Conservation (phyloP, 37 sponge, comb jelly and placozoan species). For the Halichondria panicea region DNA sequence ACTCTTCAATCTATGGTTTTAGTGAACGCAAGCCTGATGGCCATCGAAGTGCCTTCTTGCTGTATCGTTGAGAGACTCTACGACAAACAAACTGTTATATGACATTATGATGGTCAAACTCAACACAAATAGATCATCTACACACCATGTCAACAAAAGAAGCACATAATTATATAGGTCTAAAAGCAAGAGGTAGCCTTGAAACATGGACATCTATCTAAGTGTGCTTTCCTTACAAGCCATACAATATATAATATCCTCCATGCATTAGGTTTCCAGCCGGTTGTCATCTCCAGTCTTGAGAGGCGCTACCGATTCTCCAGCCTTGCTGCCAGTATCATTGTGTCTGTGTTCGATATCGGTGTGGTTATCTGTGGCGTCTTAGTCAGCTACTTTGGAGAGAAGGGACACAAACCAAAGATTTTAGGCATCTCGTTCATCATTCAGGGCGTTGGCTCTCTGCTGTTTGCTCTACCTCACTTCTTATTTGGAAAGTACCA, state of each 20-base stretch:
- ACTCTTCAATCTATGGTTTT: too few species aligned
- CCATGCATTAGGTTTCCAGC: slow-evolving; percentile 46
- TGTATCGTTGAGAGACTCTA: too few species aligned
- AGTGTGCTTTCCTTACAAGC: not conserved
- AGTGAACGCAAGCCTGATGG: too few species aligned
- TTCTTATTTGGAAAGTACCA: slow-evolving; percentile 49
- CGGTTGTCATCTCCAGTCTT: slow-evolving; percentile 67
- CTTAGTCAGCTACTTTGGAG: slow-evolving; percentile 82
- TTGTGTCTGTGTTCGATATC: slow-evolving; percentile 60
- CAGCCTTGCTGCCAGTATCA: slow-evolving; percentile 62
- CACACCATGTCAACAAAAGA: too few species aligned
- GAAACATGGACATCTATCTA: too few species aligned
- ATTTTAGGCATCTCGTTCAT: slow-evolving; percentile 67
- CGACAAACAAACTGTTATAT: too few species aligned
- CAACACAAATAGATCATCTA: too few species aligned
- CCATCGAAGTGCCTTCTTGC: too few species aligned
- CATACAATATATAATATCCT: not conserved
- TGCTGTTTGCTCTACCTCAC: slow-evolving; percentile 80
- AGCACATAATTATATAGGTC: too few species aligned
- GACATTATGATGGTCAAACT: too few species aligned
- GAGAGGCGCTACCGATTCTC: slow-evolving; percentile 73
- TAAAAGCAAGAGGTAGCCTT: too few species aligned
- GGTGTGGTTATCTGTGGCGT: slow-evolving; percentile 61
- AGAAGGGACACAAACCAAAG: slow-evolving; percentile 72
- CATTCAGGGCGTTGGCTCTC: slow-evolving; percentile 53